Evolutionary conservation across 2,888 invertebrate species (phyloP).

Genomic region (Ypsolopha sequella): DNA sequence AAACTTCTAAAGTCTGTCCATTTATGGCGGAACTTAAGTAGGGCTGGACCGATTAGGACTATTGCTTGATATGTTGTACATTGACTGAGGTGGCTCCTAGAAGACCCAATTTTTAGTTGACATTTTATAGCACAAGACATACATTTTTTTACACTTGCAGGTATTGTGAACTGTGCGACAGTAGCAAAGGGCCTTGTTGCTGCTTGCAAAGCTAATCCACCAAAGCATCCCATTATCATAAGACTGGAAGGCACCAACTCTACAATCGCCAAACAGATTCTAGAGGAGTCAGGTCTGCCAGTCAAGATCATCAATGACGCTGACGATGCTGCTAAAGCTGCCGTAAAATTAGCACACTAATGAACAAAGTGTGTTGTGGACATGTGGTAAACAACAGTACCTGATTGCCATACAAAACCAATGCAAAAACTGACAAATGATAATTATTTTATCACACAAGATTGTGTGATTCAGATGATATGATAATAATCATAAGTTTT

Average conservation of each 20-base stretch:
- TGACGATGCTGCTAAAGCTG: constrained; percentile 93
- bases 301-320: constrained; percentile 87
- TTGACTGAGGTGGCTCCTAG: too few relatives aligned
- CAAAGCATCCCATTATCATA: constrained; percentile 91
- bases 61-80: too few relatives aligned
- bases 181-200: constrained; percentile 96
- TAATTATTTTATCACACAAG: background rate
- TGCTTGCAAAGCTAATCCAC: constrained; percentile 83
- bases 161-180: constrained; percentile 98
- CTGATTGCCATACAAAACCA: background rate
- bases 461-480: background rate
- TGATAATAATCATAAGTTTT: background rate
- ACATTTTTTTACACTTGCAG: constrained; percentile 32
- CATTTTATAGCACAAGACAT: too few relatives aligned
- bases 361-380: background rate
- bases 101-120: too few relatives aligned
- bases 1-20: too few relatives aligned
- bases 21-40: too few relatives aligned
- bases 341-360: constrained; percentile 70
- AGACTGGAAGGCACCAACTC: constrained; percentile 97
- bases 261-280: constrained; percentile 82
- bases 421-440: background rate
- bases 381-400: background rate
- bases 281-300: constrained; percentile 85
- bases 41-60: too few relatives aligned